These are phyloP conservation scores for Zele albiditarsus DNA, from an alignment of 2,888 invertebrate genomes.

Conservation along the genomic window DNA sequence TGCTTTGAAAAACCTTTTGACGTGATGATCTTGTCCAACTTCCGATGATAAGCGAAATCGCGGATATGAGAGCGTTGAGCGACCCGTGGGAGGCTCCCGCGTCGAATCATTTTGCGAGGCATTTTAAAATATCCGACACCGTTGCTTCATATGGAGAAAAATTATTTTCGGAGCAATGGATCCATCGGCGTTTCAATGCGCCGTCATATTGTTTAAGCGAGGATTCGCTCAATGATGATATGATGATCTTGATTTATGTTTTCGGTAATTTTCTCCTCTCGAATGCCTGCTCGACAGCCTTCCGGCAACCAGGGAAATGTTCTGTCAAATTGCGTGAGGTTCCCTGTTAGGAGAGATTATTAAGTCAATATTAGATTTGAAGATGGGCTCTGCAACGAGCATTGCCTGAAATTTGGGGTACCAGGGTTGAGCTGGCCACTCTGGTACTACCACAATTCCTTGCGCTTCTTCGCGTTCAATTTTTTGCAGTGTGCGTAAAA, in stretches of 20 bases:
- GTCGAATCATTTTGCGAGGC: too few species aligned
- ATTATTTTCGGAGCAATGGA: conserved; percentile 11
- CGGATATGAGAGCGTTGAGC: too few species aligned
- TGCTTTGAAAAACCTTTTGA: conserved; percentile 55
- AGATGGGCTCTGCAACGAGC: conserved; percentile 28
- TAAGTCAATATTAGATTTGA: conserved; percentile 35
- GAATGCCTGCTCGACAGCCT: conserved; percentile 35
- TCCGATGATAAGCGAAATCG: too few species aligned
- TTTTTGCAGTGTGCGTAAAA: conserved; percentile 31
- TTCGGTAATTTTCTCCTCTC: not conserved
- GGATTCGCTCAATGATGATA: conserved; percentile 31
- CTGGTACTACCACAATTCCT: conserved; percentile 40
- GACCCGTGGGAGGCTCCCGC: too few species aligned
- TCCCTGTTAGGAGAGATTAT: conserved; percentile 35
- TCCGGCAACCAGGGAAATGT: conserved; percentile 41
- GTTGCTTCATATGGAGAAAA: conserved; percentile 49
- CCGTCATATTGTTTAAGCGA: conserved; percentile 35
- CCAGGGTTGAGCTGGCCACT: conserved; percentile 41
- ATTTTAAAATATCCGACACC: conserved; percentile 45
- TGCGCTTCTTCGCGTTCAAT: conserved; percentile 25
- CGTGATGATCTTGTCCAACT: conserved; percentile 44
- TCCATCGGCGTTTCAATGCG: conserved; percentile 33
- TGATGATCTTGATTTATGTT: conserved; percentile 19
- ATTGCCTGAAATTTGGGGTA: conserved; percentile 37
- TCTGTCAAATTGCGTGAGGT: conserved; percentile 30